Base-by-base conservation (phyloP, 2,888 invertebrate genomes). In the Drosophila macrospina region DNA sequence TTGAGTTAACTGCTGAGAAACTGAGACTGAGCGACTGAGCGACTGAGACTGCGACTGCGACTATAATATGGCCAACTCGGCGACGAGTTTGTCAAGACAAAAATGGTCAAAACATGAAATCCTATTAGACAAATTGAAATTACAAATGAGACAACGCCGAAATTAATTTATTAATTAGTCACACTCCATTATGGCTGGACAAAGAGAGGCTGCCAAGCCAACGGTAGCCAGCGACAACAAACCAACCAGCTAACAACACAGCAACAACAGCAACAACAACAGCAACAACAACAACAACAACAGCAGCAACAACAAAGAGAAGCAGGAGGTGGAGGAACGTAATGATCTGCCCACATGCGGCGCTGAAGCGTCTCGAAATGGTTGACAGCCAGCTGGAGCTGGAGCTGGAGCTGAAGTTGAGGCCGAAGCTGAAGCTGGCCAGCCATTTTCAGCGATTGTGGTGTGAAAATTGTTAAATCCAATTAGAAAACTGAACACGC, bases 61-160 rank as follows among this genome's bases (percentile, higher is more conserved):
- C 51, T 51, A 51, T 47, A 63, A 47, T 47, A 56, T 55, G 77
- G 41, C 59, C 63, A 54, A 59, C 52, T 37, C 37, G 47, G 24
- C 61, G 67, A 64, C 70, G 39, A 68, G 63, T 67, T 77, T 74
- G 77, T 74, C 77, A 74, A 63, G 71, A 74, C 83, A 42, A 80
- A 87, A 80, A 85, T 85, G 85, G 85, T 85, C 87, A 85, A 85
- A 88, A 88, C 88, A 86, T 88, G 84, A 88, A 86, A 88, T 88
- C 88, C 86, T 86, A 85, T 86, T 88, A 86, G 86, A 88, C 86
- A 88, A 86, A 88, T 86, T 88, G 84, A 86, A 86, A 86, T 86
- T 86, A 86, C 86, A 88, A 86, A 88, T 86, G 84, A 86, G 84
- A 81, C 86, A 87, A 77, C 86, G 69, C 68, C 83, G 78, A 87